These are phyloP conservation scores for Dioctria rufipes DNA, from an alignment of 2,888 invertebrate species.

Conservation along the genomic window DNA sequence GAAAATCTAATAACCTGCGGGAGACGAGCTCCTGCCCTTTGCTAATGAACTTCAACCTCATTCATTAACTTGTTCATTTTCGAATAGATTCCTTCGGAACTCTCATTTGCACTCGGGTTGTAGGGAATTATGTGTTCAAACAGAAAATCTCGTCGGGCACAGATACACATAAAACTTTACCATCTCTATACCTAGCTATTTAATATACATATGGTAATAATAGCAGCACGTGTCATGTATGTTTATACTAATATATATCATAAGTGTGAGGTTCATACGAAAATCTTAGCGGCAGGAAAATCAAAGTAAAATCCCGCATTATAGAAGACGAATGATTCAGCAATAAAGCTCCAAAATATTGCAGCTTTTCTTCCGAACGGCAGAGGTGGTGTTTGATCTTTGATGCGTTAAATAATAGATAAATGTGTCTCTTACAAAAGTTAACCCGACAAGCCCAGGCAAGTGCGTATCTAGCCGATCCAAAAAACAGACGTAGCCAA, in stretches of 20 bases:
- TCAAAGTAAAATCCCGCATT: conserved; percentile 20
- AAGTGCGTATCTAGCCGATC: conserved; percentile 39
- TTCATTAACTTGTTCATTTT: conserved; percentile 50
- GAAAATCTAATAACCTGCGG: conserved; percentile 40
- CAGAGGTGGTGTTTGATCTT: conserved; percentile 32
- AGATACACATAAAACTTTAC: too few species aligned
- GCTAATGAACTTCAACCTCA: conserved; percentile 47
- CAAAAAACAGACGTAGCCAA: conserved; percentile 47
- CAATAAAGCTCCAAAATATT: conserved; percentile 34
- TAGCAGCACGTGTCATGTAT: too few species aligned
- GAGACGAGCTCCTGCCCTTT: conserved; percentile 24
- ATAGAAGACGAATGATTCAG: conserved; percentile 33
- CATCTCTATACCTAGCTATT: too few species aligned
- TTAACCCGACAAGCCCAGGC: neutral
- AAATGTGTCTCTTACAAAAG: conserved; percentile 29
- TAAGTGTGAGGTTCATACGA: neutral
- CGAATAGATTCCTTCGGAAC: conserved; percentile 26
- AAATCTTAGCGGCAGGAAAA: conserved; percentile 20
- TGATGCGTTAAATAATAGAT: conserved; percentile 42
- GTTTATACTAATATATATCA: neutral
- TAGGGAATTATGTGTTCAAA: conserved; percentile 27
- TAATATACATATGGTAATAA: too few species aligned
- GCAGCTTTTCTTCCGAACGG: neutral
- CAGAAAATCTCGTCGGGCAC: neutral
- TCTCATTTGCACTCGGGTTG: conserved; percentile 11